Base-by-base conservation (phyloP, 2,797 vertebrate genomes). In the Epinephelus coioides region DNA sequence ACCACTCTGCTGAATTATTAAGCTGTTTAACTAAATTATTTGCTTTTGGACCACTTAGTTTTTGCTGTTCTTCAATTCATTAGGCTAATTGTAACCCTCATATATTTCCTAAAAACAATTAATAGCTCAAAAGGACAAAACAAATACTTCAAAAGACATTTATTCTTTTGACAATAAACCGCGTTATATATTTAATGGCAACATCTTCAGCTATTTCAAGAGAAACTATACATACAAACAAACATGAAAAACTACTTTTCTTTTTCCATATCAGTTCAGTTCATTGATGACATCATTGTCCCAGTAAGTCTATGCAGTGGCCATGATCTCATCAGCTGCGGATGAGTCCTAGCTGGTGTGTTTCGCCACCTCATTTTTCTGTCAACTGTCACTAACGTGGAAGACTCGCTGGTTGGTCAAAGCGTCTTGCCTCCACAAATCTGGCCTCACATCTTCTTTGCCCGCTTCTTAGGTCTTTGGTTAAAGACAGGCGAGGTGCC, bases 401-500 rank as follows among this genome's bases (percentile, higher is more conserved):
- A 53, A 54, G 7, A 40, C 19, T 43, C n/a, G 44, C 25, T 18
- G 53, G 4, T 17, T 14, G 50, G 18, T n/a, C 34, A 3, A 12
- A 34, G 6, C 34, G 5, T 50, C 11, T 27, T 12, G 25, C 38
- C 6, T n/a, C 19, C 64, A 10, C 4, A 6, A 40, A 46, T 0
- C 1, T 1, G 0, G 5, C 15, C 54, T 97, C 93, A 99, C 91
- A 99, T 96, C 91, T 99, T 99, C 92, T 96, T 98, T 78, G 96
- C 91, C 71, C 96, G 96, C 84, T 99, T 99, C 89, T 96, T 98
- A 73, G 97, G 97, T 74, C 96, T 97, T 86, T 99, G 98, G 90
- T 97, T 98, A 91, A 99, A 99, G 83, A 98, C 97, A 0, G 98
- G 98, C 0, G 98, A 99, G 4, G 97, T 94, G 49, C 97, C 96